Evolutionary conservation across 2,113 vertebrate species (phyloP).

Genomic region (Tragelaphus scriptus): DNA sequence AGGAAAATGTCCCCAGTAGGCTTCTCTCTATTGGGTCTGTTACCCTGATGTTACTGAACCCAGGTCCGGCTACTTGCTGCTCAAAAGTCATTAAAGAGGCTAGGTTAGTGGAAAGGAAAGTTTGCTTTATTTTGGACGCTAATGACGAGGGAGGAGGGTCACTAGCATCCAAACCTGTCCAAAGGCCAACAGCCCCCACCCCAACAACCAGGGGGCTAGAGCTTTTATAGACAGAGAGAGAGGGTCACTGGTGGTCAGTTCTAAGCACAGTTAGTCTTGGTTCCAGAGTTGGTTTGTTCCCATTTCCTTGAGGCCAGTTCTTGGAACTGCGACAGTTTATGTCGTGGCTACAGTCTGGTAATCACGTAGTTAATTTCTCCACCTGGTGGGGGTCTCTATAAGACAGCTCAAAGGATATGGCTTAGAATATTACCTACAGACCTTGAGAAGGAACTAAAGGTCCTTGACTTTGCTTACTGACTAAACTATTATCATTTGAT

Average conservation of each 20-base stretch:
- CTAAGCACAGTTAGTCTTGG: neutral
- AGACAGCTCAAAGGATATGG: neutral
- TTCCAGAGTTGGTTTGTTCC: neutral
- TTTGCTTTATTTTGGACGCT: neutral
- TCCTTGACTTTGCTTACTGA: neutral
- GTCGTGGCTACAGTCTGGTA: neutral
- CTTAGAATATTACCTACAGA: neutral
- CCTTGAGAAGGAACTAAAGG: neutral
- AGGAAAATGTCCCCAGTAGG: neutral
- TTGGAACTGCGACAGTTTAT: neutral
- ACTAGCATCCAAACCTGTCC: neutral
- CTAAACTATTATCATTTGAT: neutral
- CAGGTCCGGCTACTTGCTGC: neutral
- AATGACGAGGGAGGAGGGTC: neutral
- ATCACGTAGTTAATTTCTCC: neutral
- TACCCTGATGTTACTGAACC: neutral
- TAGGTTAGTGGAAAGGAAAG: neutral
- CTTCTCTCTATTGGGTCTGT: neutral
- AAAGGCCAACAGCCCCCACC: neutral
- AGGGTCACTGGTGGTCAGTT: neutral
- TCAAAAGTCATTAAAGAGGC: neutral
- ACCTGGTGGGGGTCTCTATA: neutral
- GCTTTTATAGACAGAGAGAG: neutral
- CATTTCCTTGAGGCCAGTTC: neutral
- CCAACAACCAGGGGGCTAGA: neutral